A percentile compares a stretch with the other conserved stretches of the same genome.
phyloP scores from a whole-genome alignment of 2,797 vertebrate species.

The Nannoperca australis region DNA sequence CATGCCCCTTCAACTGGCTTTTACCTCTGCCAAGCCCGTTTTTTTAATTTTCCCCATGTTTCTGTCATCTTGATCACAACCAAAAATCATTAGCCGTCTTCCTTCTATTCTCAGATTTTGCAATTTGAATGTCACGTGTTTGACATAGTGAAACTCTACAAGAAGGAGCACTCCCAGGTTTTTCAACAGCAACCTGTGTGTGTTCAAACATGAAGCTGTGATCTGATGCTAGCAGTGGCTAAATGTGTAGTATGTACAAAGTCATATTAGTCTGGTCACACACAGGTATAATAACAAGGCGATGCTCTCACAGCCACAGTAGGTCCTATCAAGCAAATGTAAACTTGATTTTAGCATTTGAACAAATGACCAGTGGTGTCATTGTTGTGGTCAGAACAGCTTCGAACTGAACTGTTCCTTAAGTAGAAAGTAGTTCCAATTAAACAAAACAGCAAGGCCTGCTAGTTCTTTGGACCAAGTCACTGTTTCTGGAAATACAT shows the following conservation, averaged over 20 bases:
- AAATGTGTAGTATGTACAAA: neutral
- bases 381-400: neutral
- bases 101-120: neutral
- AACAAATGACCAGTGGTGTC: neutral
- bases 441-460: neutral
- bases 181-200: neutral
- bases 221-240: neutral
- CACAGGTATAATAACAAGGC: neutral
- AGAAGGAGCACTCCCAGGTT: constrained; percentile 11
- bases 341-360: neutral
- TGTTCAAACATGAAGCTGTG: neutral
- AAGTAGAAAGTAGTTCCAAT: neutral
- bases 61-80: neutral
- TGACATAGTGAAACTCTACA: constrained; percentile 22
- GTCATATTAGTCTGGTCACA: neutral
- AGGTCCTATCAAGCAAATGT: neutral
- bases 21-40: constrained; percentile 1
- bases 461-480: neutral
- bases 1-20: neutral
- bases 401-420: neutral
- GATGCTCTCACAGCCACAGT: neutral
- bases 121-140: neutral
- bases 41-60: neutral
- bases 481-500: neutral
- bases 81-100: neutral